Percentiles rank a stretch among this genome's conserved stretches.
phyloP scores from a whole-genome alignment of 37 sponge, comb jelly and placozoan genomes.

The Spongilla lacustris region DNA sequence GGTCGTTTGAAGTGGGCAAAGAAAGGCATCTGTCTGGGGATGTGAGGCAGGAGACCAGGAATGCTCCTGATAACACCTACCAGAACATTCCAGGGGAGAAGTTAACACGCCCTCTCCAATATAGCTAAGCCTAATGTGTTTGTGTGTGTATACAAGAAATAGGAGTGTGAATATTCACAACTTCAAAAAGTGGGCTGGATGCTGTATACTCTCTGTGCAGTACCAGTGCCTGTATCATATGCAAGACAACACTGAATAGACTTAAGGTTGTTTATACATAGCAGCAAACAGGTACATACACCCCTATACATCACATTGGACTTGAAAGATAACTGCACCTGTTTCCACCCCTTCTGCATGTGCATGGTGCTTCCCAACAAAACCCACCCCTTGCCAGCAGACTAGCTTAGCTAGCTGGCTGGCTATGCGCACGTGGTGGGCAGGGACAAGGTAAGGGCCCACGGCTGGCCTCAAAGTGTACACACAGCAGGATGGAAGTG shows the following conservation, averaged over 20 bases:
- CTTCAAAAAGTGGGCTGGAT: not conserved
- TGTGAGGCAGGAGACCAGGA: not conserved
- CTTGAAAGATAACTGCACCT: not conserved
- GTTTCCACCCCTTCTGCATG: not conserved
- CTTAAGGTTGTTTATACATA: not conserved
- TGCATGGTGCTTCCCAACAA: not conserved
- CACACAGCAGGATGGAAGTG: not conserved
- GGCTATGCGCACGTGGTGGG: no score
- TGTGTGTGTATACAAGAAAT: not conserved
- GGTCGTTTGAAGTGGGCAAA: no score
- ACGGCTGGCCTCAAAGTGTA: no score
- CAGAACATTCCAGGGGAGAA: not conserved
- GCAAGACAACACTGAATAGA: not conserved
- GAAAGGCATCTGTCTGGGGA: not conserved
- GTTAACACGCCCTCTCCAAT: not conserved
- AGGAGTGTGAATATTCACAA: not conserved
- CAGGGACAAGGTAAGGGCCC: no score
- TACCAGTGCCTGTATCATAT: not conserved
- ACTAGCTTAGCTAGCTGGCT: not conserved
- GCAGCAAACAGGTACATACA: not conserved
- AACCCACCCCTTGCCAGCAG: not conserved
- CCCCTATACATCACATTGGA: not conserved
- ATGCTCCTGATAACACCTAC: no score
- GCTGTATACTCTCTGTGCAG: no score
- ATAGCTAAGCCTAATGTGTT: not conserved